Evolutionary conservation across 2,888 invertebrate species (phyloP).

Genomic region (Drosophila meridiana): DNA sequence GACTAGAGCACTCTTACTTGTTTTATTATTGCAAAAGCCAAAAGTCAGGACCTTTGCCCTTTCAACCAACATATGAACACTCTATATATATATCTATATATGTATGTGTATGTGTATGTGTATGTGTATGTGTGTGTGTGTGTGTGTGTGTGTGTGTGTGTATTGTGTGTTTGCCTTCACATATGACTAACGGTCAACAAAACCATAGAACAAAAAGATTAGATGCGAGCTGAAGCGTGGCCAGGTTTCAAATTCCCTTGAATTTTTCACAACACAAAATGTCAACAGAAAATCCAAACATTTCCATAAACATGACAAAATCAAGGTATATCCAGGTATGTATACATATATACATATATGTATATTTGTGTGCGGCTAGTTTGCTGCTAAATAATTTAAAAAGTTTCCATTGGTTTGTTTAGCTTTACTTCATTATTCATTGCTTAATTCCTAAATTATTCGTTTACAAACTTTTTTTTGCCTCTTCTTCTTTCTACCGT

Average conservation of each 20-base stretch:
- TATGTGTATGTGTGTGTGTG: neutral
- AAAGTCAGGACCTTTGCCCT: slow-evolving; percentile 53
- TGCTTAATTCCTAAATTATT: slow-evolving; percentile 30
- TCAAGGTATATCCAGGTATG: neutral
- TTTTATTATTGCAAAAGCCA: slow-evolving; percentile 9
- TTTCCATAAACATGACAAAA: slow-evolving; percentile 3
- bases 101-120: slow-evolving; percentile 4
- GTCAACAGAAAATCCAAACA: slow-evolving; percentile 45
- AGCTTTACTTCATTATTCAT: slow-evolving; percentile 28
- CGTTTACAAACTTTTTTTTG: slow-evolving; percentile 32
- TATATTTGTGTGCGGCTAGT: neutral
- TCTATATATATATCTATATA: no score
- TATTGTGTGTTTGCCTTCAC: slow-evolving; percentile 9
- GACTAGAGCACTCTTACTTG: no score
- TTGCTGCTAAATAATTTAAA: slow-evolving; percentile 52
- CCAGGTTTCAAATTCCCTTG: slow-evolving; percentile 34
- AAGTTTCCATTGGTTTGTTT: slow-evolving; percentile 21
- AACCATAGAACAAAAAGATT: slow-evolving; percentile 41
- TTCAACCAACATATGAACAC: slow-evolving; percentile 16
- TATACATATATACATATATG: neutral
- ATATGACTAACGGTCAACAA: slow-evolving; percentile 54
- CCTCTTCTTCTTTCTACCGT: neutral
- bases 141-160: slow-evolving; percentile 10
- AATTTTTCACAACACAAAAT: slow-evolving; percentile 27
- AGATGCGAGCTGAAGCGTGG: slow-evolving; percentile 26